phyloP scores from a whole-genome alignment of 1,140 invertebrate genomes.

The Drosophila kepulauana region DNA sequence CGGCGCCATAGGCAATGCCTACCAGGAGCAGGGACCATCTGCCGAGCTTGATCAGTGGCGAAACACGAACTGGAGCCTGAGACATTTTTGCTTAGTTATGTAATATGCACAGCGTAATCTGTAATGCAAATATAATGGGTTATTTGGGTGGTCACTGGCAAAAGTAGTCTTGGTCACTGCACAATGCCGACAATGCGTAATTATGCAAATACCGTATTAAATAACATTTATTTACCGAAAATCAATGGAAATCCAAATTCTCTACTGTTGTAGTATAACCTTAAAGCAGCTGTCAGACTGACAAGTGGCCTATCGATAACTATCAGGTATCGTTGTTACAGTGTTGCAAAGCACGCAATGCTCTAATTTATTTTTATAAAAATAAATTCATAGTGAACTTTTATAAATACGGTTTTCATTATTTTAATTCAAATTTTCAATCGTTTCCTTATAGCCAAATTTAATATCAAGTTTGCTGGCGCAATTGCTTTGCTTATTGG shows the following conservation, averaged over 20 bases:
- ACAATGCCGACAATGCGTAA: not conserved
- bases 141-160: not conserved
- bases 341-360: slow-evolving; percentile 33
- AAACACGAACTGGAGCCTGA: slow-evolving; percentile 89
- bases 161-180: not conserved
- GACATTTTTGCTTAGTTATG: slow-evolving; percentile 81
- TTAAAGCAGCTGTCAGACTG: slow-evolving; percentile 78
- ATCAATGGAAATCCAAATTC: slow-evolving; percentile 54
- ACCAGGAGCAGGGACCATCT: slow-evolving; percentile 90
- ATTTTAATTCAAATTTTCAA: too few species aligned
- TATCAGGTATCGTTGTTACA: not conserved
- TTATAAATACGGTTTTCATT: too few species aligned
- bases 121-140: slow-evolving; percentile 31
- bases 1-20: slow-evolving; percentile 90
- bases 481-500: slow-evolving; percentile 14
- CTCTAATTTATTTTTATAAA: not conserved
- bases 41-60: slow-evolving; percentile 90
- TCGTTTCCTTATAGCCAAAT: not conserved
- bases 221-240: slow-evolving; percentile 65
- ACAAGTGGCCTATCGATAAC: slow-evolving; percentile 51
- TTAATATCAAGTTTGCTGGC: not conserved
- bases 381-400: too few species aligned
- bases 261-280: slow-evolving; percentile 67
- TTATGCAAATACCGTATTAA: slow-evolving; percentile 18
- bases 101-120: slow-evolving; percentile 68